Evolutionary conservation across 1,140 invertebrate species (phyloP).

Genomic region (Eufriesea mexicana): DNA sequence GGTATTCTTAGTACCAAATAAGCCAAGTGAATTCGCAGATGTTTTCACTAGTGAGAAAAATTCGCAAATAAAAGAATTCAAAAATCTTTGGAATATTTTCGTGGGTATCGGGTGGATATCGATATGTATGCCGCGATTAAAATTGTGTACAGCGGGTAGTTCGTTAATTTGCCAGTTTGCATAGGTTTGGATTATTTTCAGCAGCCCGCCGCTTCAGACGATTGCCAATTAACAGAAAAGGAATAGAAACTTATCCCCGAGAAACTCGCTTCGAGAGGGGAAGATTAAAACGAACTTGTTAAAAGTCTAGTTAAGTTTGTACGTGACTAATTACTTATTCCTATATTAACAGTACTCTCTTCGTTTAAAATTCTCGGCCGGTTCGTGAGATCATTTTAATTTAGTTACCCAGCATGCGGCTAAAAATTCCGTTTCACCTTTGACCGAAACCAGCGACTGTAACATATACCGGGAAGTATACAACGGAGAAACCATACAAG

Average conservation of each 20-base stretch:
- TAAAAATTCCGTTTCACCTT: background rate
- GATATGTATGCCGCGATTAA: too few relatives aligned
- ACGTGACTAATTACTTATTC: slow-evolving; percentile 44
- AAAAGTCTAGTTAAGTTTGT: slow-evolving; percentile 34
- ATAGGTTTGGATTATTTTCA: background rate
- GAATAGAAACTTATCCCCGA: background rate
- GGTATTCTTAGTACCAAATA: too few relatives aligned
- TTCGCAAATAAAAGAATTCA: too few relatives aligned
- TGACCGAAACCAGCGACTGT: background rate
- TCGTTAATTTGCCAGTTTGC: background rate
- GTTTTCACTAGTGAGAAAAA: too few relatives aligned
- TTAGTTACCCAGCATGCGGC: background rate
- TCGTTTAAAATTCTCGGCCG: background rate
- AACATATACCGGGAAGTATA: too few relatives aligned
- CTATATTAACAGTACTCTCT: slow-evolving; percentile 10
- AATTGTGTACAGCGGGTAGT: too few relatives aligned
- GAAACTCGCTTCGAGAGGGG: background rate
- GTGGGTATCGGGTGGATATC: too few relatives aligned
- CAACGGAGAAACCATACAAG: background rate
- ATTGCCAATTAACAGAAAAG: slow-evolving; percentile 9
- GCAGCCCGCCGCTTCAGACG: background rate
- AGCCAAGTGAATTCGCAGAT: too few relatives aligned
- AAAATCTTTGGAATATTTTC: too few relatives aligned
- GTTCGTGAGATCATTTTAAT: slow-evolving; percentile 16
- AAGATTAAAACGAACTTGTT: slow-evolving; percentile 39